phyloP scores from a whole-genome alignment of 2,113 vertebrate genomes.

The Oreochromis niloticus region DNA sequence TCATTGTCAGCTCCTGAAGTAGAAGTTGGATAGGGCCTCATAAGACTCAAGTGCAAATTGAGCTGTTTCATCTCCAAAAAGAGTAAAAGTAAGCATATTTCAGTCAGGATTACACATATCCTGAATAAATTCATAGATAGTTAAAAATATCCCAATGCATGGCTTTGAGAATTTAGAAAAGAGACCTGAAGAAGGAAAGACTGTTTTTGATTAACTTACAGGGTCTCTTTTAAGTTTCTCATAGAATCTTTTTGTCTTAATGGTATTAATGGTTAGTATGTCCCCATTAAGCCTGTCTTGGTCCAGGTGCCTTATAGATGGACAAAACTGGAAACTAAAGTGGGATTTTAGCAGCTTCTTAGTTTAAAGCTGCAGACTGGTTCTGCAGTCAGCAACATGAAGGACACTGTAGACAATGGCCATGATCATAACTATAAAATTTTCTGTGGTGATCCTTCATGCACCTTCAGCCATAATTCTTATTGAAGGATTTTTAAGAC shows the following conservation, averaged over 20 bases:
- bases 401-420: not conserved
- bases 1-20: slow-evolving; percentile 64
- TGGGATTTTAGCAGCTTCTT: not conserved
- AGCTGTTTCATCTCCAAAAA: slow-evolving; percentile 30
- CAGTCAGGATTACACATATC: not conserved
- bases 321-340: not conserved
- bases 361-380: slow-evolving; percentile 29
- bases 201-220: not conserved
- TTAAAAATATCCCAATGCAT: not conserved
- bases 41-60: slow-evolving; percentile 59
- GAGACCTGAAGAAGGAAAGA: not conserved
- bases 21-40: slow-evolving; percentile 45
- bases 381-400: slow-evolving; percentile 16
- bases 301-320: slow-evolving; percentile 56
- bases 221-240: not conserved
- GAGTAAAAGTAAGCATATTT: not conserved
- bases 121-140: not conserved
- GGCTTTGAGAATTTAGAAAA: slow-evolving; percentile 1
- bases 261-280: not conserved
- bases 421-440: not conserved
- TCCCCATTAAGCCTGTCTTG: slow-evolving; percentile 10
- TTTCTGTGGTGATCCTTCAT: not conserved
- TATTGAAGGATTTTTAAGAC: not conserved
- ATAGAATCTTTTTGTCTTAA: slow-evolving; percentile 1
- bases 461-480: not conserved